Base-by-base conservation (phyloP, 2,113 vertebrate genomes). In the Apteryx mantelli region DNA sequence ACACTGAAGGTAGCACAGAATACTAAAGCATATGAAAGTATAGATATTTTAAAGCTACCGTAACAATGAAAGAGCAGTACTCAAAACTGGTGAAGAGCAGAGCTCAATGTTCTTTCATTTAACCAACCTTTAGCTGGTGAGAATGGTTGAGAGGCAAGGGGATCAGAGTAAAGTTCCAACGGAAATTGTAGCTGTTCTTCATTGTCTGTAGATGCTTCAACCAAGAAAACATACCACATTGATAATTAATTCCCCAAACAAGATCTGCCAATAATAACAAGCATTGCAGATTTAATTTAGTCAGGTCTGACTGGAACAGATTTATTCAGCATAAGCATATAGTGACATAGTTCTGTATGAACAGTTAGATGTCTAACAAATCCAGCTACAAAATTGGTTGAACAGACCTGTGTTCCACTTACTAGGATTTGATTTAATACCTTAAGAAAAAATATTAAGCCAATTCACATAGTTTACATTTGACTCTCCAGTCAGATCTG, bases 131-230 rank as follows among this genome's bases (percentile, higher is more conserved):
- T 99, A 77, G 98, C 96, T 46, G 98, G 97, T 34, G 98, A 97
- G 93, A 99, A 99, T 44, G 98, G 96, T n/a, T 98, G 98, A 95
- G 98, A 74, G 75, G 98, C 98, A 48, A 98, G 98, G 0, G 98
- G 94, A 88, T 99, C 99, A 36, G 99, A 98, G 69, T 97, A 98
- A 93, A 99, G 98, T 95, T 99, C 99, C 97, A 99, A 30, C 5
- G 99, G 97, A 96, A 99, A 99, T 74, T 99, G 99, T 42, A 99
- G 98, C 92, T 99, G 99, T 60, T 99, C 99, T 91, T 99, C 99
- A 36, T 98, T 98, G 92, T 99, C 99, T 86, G 98, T 94, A 84
- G 98, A 98, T 56, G 98, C 99, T 99, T 86, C 71, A 96, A 91
- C 40, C 85, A 80, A 87, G 40, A 95, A 93, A 70, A 71, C 19